Base-by-base conservation (phyloP, 2,797 vertebrate genomes). In the Emydoidea blandingii region DNA sequence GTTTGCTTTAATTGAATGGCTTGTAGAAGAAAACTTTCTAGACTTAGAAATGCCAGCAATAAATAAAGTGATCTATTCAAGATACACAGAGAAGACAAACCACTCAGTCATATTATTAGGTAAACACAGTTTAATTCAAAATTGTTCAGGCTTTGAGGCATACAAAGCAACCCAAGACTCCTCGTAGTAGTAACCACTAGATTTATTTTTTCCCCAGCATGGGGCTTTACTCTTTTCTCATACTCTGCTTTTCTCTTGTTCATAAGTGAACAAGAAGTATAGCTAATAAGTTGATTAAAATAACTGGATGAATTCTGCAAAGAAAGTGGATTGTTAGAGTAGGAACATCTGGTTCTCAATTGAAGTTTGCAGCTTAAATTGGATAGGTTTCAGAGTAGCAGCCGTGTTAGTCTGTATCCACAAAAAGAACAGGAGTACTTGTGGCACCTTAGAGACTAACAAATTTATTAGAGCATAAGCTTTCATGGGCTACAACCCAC, bases 1-100 rank as follows among this genome's bases (percentile, higher is more conserved):
- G 5, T 47, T 88, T 93, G 78, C 56, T 92, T 91, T 82, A 54
- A 81, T 49, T 85, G 53, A 94, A 11, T 57, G 92, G n/a, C 68
- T 91, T 87, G 18, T 88, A 59, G 50, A 79, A 49, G 94, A 82
- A 31, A 94, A 3, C 29, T 49, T 95, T 25, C 21, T 89, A 0
- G 18, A 16, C 74, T 7, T 52, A 53, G 2, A 81, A 79, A 88
- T 29, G 6, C 68, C 27, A 87, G 18, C 53, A 62, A 29, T 76
- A 78, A 78, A 49, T 54, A 85, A 78, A 44, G 19, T 80, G 37
- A n/a, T 47, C 14, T 50, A 65, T 31, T 81, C 54, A 54, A 4
- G 21, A 25, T 54, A 54, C 31, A 80, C 15, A 44, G 6, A 25
- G 16, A 81, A 76, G 7, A 49, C 29, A 78, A 62, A 76, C 5